Percentiles rank a stretch among this genome's conserved stretches.
Conservation (phyloP, 2,888 invertebrate species). For the Capitulum mitella region DNA sequence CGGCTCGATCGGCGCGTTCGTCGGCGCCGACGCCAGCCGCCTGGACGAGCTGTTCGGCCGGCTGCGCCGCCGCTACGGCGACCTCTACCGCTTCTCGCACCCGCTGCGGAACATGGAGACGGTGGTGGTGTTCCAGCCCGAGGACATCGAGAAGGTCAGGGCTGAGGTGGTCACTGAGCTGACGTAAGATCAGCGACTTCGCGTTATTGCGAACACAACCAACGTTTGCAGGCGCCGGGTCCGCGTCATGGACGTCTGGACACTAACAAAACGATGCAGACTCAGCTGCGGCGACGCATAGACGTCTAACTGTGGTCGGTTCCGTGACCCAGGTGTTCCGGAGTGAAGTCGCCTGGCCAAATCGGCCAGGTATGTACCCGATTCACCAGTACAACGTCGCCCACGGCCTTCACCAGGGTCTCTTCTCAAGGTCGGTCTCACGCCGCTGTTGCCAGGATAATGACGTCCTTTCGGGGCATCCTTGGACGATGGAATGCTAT, state of each 20-base stretch:
- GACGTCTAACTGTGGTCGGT: too few relatives aligned
- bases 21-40: not conserved
- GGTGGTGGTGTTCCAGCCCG: not conserved
- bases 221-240: too few relatives aligned
- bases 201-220: not conserved
- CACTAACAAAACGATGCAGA: too few relatives aligned
- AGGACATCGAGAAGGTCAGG: not conserved
- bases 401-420: not conserved
- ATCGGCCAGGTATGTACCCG: not conserved
- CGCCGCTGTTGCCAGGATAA: too few relatives aligned
- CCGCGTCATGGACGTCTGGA: not conserved
- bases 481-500: too few relatives aligned
- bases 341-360: not conserved
- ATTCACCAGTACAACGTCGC: not conserved
- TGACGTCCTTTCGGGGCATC: too few relatives aligned
- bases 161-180: too few relatives aligned
- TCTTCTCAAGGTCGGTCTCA: slow-evolving; percentile 1
- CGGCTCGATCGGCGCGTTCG: not conserved
- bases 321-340: not conserved
- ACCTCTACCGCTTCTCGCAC: not conserved
- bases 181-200: too few relatives aligned
- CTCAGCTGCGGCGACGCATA: too few relatives aligned
- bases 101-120: slow-evolving; percentile 3
- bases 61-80: not conserved
- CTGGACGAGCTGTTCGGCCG: not conserved